phyloP scores from a whole-genome alignment of 2,797 vertebrate species.

The Schizopygopsis pylzovi region DNA sequence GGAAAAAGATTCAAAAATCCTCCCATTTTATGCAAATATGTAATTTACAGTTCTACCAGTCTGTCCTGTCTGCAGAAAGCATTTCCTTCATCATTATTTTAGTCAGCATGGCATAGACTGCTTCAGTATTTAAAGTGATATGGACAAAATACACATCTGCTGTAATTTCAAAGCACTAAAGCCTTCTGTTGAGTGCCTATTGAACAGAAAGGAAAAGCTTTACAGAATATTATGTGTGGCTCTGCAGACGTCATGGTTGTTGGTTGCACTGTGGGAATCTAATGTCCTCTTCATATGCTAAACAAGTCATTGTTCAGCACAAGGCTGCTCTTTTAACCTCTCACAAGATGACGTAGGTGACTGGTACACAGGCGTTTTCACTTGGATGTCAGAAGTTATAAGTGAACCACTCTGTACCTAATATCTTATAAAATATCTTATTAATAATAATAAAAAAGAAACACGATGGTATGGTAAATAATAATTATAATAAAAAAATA shows the following conservation, averaged over 20 bases:
- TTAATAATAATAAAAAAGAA: neutral
- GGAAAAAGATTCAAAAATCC: neutral
- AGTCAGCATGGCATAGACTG: neutral
- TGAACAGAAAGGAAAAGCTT: neutral
- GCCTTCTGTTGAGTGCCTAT: neutral
- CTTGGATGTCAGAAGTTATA: neutral
- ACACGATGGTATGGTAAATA: neutral
- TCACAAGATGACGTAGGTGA: neutral
- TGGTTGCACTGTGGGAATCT: neutral
- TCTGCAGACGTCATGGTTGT: slow-evolving; percentile 15
- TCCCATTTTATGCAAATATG: neutral
- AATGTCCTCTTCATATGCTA: slow-evolving; percentile 20
- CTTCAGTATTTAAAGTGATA: neutral
- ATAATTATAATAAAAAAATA: neutral
- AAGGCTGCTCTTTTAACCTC: slow-evolving; percentile 24
- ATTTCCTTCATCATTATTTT: neutral
- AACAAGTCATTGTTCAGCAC: slow-evolving; percentile 32
- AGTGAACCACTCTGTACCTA: neutral
- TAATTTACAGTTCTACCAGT: neutral
- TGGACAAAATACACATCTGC: too few species aligned
- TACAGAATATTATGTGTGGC: neutral
- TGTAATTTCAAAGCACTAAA: too few species aligned
- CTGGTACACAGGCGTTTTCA: neutral
- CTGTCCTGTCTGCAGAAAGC: neutral
- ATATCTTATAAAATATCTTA: neutral